phyloP scores from a whole-genome alignment of 2,888 invertebrate species.

The Pseudanteris insignis region DNA sequence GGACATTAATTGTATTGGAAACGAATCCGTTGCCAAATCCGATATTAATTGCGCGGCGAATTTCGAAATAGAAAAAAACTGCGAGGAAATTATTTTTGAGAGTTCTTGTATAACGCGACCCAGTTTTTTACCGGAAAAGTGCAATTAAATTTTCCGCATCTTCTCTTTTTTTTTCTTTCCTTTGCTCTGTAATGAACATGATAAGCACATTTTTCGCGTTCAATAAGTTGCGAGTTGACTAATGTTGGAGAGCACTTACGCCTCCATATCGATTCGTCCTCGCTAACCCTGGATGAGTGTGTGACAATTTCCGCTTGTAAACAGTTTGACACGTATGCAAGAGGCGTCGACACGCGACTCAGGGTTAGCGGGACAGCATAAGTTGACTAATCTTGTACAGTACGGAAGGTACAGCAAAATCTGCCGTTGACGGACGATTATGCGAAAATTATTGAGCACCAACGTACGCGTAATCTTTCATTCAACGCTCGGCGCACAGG shows the following conservation, averaged over 20 bases:
- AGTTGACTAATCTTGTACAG: too few relatives aligned
- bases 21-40: too few relatives aligned
- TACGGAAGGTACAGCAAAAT: conserved; percentile 15
- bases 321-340: conserved; percentile 35
- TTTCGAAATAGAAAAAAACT: too few relatives aligned
- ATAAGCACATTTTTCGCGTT: conserved; percentile 15
- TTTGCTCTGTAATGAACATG: too few relatives aligned
- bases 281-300: conserved; percentile 26
- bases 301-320: conserved; percentile 22
- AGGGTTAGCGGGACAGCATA: conserved; percentile 9
- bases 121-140: too few relatives aligned
- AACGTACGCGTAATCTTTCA: conserved; percentile 11
- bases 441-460: conserved; percentile 26
- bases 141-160: too few relatives aligned
- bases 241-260: conserved; percentile 24
- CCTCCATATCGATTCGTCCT: conserved; percentile 23
- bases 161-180: too few relatives aligned
- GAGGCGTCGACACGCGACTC: conserved; percentile 25
- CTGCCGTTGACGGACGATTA: conserved; percentile 21
- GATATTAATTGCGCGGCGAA: too few relatives aligned
- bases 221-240: conserved; percentile 8
- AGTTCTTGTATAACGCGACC: too few relatives aligned
- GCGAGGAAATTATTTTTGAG: too few relatives aligned
- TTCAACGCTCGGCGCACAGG: conserved; percentile 5
- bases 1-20: too few relatives aligned